A percentile compares a stretch with the other conserved stretches of the same genome.
phyloP scores from a whole-genome alignment of 2,113 vertebrate species.

The Gila orcuttii region DNA sequence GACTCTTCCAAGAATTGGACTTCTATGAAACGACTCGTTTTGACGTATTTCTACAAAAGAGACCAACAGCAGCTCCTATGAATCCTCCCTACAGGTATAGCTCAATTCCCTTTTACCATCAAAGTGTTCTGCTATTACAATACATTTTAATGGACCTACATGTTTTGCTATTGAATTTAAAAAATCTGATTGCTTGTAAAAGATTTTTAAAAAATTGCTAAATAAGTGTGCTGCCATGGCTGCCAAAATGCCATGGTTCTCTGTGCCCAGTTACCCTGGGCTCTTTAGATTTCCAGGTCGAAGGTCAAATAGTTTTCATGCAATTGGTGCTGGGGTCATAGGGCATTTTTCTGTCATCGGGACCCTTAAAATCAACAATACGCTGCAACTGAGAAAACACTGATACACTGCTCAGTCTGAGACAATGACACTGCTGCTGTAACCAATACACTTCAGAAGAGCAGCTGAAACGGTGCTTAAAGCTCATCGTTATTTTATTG shows the following conservation, averaged over 20 bases:
- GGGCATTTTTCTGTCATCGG: slow-evolving; percentile 46
- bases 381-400: slow-evolving; percentile 47
- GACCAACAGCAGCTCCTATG: slow-evolving; percentile 1
- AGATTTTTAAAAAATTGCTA: slow-evolving; percentile 56
- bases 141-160: background rate
- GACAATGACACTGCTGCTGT: background rate
- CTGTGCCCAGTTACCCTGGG: slow-evolving; percentile 48
- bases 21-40: slow-evolving; percentile 40
- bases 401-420: background rate
- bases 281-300: slow-evolving; percentile 60
- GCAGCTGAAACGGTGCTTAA: slow-evolving; percentile 25
- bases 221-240: slow-evolving; percentile 34
- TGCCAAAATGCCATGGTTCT: slow-evolving; percentile 57
- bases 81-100: background rate
- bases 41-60: slow-evolving; percentile 52
- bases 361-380: slow-evolving; percentile 46
- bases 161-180: background rate
- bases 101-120: background rate
- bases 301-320: slow-evolving; percentile 66
- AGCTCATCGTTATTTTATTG: slow-evolving; percentile 46
- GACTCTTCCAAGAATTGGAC: background rate
- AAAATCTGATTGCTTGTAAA: background rate
- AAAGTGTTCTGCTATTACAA: background rate
- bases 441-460: background rate
- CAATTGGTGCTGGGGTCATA: slow-evolving; percentile 56